Evolutionary conservation across 2,113 vertebrate species (phyloP), one percentile per base, ranked within the genome.

Genomic region (Alexandromys fortis): DNA sequence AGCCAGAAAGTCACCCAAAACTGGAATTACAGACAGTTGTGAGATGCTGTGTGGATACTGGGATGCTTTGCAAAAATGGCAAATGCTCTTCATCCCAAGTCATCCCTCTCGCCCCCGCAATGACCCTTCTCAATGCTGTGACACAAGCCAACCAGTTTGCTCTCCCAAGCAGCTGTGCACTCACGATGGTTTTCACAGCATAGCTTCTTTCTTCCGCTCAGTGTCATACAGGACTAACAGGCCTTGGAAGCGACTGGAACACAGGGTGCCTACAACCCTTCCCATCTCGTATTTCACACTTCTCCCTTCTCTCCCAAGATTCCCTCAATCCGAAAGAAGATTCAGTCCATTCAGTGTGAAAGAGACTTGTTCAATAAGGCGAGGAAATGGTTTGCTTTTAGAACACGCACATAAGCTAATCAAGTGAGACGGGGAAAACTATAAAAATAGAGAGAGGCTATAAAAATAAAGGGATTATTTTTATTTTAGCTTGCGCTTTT

Each of bases 111-210:
- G 26, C 52, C 33, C 85, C 55, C 22, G 4, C 70, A 85, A 83
- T 7, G 3, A 78, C 22, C 7, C 38, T 42, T 73, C 81, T 75
- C 52, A 92, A 9, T 81, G 35, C 10, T 33, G 3, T 78, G 14
- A 63, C 42, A 19, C 13, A 9, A 42, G 14, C 10, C 1, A 0
- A 2, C 5, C 38, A 14, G 5, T 47, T 33, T 82, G 12, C 17
- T 83, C n/a, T 52, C 30, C 55, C 90, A 85, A 49, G 47, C 16
- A 99, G 99, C 99, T 81, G 97, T 85, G 96, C 91, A 70, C 99
- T 98, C 14, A 94, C 98, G 94, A 99, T 99, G 97, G 99, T 96
- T 99, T 99, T 97, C 98, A 99, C 94, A 97, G 98, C 47, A 98
- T 98, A 61, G 98, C 98, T 94, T 99, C 99, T 99, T 98, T 67